phyloP scores from a whole-genome alignment of 2,797 vertebrate genomes.

The Hydrophis major region DNA sequence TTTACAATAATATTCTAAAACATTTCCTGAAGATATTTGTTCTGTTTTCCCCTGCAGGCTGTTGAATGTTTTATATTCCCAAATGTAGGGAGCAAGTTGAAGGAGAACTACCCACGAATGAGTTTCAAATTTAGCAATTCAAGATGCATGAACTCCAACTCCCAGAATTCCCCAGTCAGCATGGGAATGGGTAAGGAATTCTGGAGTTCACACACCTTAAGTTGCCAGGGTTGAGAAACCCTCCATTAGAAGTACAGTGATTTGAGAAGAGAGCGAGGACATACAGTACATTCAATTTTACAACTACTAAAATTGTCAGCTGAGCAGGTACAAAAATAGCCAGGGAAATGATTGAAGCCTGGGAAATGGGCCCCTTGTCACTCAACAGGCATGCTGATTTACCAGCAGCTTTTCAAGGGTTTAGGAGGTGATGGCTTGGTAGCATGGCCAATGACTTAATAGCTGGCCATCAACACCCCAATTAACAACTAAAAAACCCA shows the following conservation, averaged over 20 bases:
- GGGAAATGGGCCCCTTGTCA: neutral
- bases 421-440: neutral
- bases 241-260: conserved; percentile 52
- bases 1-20: conserved; percentile 57
- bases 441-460: neutral
- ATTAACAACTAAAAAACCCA: neutral
- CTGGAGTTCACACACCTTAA: neutral
- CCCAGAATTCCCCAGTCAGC: neutral
- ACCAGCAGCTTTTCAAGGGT: neutral
- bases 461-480: neutral
- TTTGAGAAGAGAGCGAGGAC: conserved; percentile 62
- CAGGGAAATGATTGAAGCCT: neutral
- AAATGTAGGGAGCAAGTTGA: conserved; percentile 44
- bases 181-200: neutral
- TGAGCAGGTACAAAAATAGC: neutral
- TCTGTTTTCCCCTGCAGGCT: conserved; percentile 35
- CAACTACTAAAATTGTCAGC: neutral
- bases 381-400: neutral
- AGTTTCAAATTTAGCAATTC: no score
- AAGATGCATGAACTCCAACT: no score
- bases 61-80: conserved; percentile 30
- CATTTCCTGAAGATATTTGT: conserved; percentile 62
- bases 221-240: conserved; percentile 13
- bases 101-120: neutral
- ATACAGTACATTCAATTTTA: neutral